Evolutionary conservation across 2,888 invertebrate species (phyloP).

Genomic region (Caenorhabditis becei): DNA sequence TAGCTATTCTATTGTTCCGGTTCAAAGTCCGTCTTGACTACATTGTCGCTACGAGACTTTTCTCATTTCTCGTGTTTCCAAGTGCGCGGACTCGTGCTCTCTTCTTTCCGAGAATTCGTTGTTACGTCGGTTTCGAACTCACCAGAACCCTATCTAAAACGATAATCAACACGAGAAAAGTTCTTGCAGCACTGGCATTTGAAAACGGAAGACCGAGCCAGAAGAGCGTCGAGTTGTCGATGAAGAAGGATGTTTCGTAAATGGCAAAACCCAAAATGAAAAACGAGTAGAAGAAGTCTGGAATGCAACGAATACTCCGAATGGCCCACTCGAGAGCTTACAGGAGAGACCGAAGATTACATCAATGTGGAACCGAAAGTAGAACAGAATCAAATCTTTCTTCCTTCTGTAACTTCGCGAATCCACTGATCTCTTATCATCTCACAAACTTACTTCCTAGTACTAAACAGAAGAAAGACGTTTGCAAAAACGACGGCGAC

Average conservation of each 20-base stretch:
- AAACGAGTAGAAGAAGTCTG: conserved; percentile 52
- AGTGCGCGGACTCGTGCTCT: no score
- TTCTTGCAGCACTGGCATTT: conserved; percentile 47
- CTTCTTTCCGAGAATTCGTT: neutral
- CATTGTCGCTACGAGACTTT: neutral
- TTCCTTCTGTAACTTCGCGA: conserved; percentile 5
- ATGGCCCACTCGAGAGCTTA: neutral
- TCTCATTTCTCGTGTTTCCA: no score
- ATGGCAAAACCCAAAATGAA: conserved; percentile 36
- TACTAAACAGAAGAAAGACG: conserved; percentile 13
- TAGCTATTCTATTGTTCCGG: no score
- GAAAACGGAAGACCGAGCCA: conserved; percentile 50
- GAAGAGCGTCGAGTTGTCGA: conserved; percentile 25
- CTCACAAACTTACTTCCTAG: conserved; percentile 22
- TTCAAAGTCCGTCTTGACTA: neutral
- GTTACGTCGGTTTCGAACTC: neutral
- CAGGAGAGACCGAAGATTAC: conserved; percentile 45
- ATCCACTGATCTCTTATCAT: neutral
- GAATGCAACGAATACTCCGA: neutral
- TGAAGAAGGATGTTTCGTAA: conserved; percentile 36
- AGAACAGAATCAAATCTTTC: conserved; percentile 40
- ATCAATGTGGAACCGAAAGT: conserved; percentile 46
- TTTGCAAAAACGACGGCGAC: conserved; percentile 15
- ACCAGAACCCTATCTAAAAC: conserved; percentile 40
- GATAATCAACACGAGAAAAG: conserved; percentile 32